phyloP scores from a whole-genome alignment of 2,797 vertebrate genomes.

The Borostomias antarcticus region DNA sequence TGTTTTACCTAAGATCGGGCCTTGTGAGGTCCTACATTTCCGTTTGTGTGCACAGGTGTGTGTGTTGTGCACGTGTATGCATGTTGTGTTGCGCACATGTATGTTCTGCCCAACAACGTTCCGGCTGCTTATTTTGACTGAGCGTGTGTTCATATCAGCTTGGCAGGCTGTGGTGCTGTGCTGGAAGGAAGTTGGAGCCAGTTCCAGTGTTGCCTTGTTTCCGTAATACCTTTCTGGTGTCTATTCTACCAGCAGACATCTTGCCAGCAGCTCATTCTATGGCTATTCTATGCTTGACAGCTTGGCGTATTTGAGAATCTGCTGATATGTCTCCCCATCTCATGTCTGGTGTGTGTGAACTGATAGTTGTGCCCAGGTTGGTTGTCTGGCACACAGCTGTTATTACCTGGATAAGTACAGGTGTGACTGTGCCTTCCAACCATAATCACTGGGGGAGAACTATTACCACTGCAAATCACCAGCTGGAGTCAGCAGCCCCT shows the following conservation, averaged over 20 bases:
- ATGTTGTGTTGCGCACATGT: too few species aligned
- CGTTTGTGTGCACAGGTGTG: too few species aligned
- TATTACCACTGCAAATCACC: not conserved
- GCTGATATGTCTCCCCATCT: not conserved
- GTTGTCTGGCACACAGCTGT: not conserved
- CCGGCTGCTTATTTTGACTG: too few species aligned
- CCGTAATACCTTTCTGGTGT: not conserved
- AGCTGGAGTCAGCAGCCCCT: too few species aligned
- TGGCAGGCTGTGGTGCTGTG: not conserved
- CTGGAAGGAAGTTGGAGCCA: too few species aligned
- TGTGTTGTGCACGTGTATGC: too few species aligned
- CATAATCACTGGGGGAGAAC: too few species aligned
- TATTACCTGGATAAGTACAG: not conserved
- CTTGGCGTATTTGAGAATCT: not conserved
- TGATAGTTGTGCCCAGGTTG: not conserved
- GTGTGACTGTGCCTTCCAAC: not conserved
- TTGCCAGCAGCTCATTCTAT: not conserved
- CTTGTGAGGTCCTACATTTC: not conserved
- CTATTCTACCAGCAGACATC: not conserved
- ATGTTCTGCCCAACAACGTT: too few species aligned
- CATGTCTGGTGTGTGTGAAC: not conserved
- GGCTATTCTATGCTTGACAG: not conserved
- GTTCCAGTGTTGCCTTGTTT: too few species aligned
- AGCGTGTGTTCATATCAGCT: too few species aligned
- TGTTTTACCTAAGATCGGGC: too few species aligned